A percentile compares a stretch with the other conserved stretches of the same genome.
These are phyloP conservation scores for Hydriomena furcata DNA, from an alignment of 2,888 invertebrate species.

Conservation along the genomic window DNA sequence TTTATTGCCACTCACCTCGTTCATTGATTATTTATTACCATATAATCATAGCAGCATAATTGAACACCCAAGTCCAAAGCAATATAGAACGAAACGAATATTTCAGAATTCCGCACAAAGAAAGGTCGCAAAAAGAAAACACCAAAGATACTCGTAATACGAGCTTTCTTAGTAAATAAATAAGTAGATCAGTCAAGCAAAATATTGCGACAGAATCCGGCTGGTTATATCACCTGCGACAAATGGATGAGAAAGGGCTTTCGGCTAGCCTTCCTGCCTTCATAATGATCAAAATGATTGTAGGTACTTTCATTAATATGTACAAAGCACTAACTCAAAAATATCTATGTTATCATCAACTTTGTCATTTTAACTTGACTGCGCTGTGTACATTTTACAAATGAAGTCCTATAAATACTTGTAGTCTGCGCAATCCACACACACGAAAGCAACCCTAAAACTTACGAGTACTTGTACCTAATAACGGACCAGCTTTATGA, in stretches of 20 bases:
- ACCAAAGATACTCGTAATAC: slow-evolving; percentile 17
- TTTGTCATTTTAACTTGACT: too few relatives aligned
- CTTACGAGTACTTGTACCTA: slow-evolving; percentile 51
- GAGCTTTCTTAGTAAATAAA: slow-evolving; percentile 35
- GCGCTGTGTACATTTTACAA: too few relatives aligned
- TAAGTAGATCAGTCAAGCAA: slow-evolving; percentile 37
- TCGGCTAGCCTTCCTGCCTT: too few relatives aligned
- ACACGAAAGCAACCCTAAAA: slow-evolving; percentile 48
- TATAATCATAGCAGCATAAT: slow-evolving; percentile 1
- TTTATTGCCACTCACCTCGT: too few relatives aligned
- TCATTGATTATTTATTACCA: too few relatives aligned
- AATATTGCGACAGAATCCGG: slow-evolving; percentile 43
- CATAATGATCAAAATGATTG: too few relatives aligned
- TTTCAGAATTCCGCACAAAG: slow-evolving; percentile 2
- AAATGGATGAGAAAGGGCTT: slow-evolving; percentile 46
- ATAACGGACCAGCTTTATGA: slow-evolving; percentile 44
- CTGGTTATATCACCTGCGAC: slow-evolving; percentile 49
- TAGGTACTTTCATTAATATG: too few relatives aligned
- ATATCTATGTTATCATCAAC: too few relatives aligned
- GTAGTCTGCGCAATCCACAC: slow-evolving; percentile 22
- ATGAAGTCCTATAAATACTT: too few relatives aligned
- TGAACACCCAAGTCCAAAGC: not conserved
- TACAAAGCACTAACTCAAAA: too few relatives aligned
- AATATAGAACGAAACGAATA: not conserved
- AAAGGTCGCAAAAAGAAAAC: slow-evolving; percentile 20